Evolutionary conservation across 2,797 vertebrate species (phyloP).

Genomic region (Myripristis murdjan): DNA sequence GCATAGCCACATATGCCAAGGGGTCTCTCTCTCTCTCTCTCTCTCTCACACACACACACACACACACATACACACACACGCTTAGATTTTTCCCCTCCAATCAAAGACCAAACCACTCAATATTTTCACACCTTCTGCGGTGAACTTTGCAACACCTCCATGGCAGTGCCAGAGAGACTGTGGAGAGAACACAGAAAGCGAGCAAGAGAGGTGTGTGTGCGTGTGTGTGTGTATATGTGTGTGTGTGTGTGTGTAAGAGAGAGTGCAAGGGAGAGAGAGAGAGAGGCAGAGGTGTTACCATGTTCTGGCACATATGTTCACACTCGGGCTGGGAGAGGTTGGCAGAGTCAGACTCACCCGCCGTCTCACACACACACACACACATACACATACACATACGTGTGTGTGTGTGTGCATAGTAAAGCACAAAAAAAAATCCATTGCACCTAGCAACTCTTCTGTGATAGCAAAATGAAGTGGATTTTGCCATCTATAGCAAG

Average conservation of each 20-base stretch:
- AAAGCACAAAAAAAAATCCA: neutral
- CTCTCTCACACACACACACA: neutral
- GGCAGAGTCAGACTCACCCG: conserved; percentile 23
- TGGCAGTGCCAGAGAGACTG: conserved; percentile 34
- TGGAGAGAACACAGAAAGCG: neutral
- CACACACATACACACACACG: conserved; percentile 16
- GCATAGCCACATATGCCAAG: conserved; percentile 15
- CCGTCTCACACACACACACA: conserved; percentile 13
- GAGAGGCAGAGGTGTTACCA: conserved; percentile 21
- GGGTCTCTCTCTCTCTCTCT: too few relatives aligned
- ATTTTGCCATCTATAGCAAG: too few relatives aligned
- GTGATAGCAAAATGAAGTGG: too few relatives aligned
- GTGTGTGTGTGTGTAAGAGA: neutral
- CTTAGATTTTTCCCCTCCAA: conserved; percentile 19
- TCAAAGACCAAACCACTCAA: conserved; percentile 26
- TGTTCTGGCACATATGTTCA: conserved; percentile 59
- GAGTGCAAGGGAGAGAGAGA: neutral
- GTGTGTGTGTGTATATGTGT: neutral
- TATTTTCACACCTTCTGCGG: conserved; percentile 58
- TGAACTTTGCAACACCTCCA: conserved; percentile 58
- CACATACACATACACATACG: conserved; percentile 4
- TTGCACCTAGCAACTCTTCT: too few relatives aligned
- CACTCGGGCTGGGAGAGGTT: conserved; percentile 35
- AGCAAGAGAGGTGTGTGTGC: neutral
- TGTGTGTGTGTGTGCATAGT: neutral